phyloP scores from a whole-genome alignment of 2,113 vertebrate species.

The Colinus virginianus region DNA sequence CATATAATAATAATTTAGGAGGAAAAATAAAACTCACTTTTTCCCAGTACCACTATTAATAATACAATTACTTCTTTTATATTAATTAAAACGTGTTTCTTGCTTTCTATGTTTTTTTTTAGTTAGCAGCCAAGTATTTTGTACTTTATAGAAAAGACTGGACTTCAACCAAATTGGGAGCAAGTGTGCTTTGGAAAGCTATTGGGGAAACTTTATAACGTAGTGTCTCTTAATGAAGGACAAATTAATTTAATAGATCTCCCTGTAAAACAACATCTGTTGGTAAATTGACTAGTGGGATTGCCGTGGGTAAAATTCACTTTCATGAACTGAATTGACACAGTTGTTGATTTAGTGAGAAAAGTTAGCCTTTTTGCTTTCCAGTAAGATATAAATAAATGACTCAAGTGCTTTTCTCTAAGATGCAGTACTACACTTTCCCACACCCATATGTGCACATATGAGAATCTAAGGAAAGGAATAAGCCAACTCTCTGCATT shows the following conservation, averaged over 20 bases:
- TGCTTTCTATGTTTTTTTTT: slow-evolving; percentile 48
- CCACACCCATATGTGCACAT: rapidly evolving
- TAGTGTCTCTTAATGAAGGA: slow-evolving; percentile 60
- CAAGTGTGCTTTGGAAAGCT: slow-evolving; percentile 48
- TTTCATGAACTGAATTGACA: slow-evolving; percentile 1
- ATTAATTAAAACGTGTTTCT: slow-evolving; percentile 70
- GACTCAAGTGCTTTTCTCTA: neutral
- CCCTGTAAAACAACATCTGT: slow-evolving; percentile 59
- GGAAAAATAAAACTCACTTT: slow-evolving; percentile 69
- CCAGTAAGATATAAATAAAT: neutral
- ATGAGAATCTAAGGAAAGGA: neutral
- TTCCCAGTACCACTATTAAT: slow-evolving; percentile 66
- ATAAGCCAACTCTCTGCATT: neutral
- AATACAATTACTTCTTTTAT: slow-evolving; percentile 67
- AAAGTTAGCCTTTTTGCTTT: neutral
- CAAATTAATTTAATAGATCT: slow-evolving; percentile 68
- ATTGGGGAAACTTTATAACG: slow-evolving; percentile 29
- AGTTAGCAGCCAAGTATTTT: slow-evolving; percentile 59
- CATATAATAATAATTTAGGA: slow-evolving; percentile 65
- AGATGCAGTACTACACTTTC: neutral
- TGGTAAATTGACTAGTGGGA: slow-evolving; percentile 45
- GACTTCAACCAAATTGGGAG: slow-evolving; percentile 56
- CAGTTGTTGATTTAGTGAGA: neutral
- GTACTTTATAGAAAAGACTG: slow-evolving; percentile 58
- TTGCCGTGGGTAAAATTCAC: neutral